phyloP scores from a whole-genome alignment of 2,888 invertebrate species.

The Hydraecia micacea region DNA sequence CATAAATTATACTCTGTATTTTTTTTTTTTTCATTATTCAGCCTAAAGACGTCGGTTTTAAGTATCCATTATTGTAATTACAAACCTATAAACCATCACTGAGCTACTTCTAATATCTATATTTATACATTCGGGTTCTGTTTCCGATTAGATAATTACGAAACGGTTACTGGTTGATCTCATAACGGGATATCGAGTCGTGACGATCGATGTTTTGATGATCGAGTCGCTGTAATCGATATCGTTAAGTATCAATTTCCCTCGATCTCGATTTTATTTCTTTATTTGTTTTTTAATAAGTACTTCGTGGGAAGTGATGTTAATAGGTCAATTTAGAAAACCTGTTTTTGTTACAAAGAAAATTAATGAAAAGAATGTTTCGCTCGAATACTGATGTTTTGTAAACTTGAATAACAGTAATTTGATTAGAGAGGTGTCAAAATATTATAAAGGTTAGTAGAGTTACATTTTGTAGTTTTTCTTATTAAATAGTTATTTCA shows the following conservation, averaged over 20 bases:
- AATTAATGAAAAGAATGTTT: neutral
- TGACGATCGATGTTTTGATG: conserved; percentile 50
- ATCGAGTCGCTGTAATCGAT: conserved; percentile 57
- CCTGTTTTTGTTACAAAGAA: neutral
- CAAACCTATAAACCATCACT: conserved; percentile 16
- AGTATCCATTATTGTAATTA: conserved; percentile 23
- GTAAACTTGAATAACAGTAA: neutral
- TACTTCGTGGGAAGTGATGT: conserved; percentile 34
- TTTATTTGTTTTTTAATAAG: conserved; percentile 28
- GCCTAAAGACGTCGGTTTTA: neutral
- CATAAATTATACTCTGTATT: neutral
- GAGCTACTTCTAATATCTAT: conserved; percentile 9
- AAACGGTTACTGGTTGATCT: conserved; percentile 33
- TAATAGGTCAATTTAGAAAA: conserved; percentile 28
- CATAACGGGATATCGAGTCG: conserved; percentile 59
- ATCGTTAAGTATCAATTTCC: conserved; percentile 60
- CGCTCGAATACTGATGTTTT: neutral
- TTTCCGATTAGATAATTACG: conserved; percentile 49
- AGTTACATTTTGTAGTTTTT: neutral
- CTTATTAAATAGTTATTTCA: neutral
- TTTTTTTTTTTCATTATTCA: neutral
- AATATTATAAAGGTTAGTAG: neutral
- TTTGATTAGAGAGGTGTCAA: neutral
- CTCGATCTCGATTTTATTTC: conserved; percentile 25
- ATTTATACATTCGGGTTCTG: conserved; percentile 26